Conservation (phyloP, 2,888 invertebrate genomes). For the Mechanitis messenoides region DNA sequence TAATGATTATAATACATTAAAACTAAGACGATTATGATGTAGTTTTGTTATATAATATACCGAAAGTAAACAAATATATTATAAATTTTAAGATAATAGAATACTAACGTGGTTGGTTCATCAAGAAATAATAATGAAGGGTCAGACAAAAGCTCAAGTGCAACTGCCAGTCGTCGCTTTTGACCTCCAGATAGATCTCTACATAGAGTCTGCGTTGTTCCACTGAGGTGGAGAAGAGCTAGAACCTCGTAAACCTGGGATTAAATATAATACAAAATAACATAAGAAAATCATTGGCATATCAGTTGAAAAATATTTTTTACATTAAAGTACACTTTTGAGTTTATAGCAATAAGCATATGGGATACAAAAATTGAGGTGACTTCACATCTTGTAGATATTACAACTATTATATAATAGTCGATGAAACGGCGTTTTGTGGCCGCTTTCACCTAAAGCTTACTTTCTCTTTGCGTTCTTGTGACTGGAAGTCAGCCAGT, state of each 20-base stretch:
- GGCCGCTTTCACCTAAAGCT: slow-evolving; percentile 29
- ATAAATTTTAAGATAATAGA: slow-evolving; percentile 2
- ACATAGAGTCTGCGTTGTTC: slow-evolving; percentile 81
- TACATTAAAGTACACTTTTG: not conserved
- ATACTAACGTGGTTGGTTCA: slow-evolving; percentile 87
- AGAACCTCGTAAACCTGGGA: slow-evolving; percentile 84
- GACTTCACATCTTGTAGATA: not conserved
- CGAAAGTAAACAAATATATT: not conserved
- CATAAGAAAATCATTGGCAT: no score
- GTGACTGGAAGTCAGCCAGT: slow-evolving; percentile 81
- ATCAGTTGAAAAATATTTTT: not conserved
- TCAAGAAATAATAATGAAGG: slow-evolving; percentile 92
- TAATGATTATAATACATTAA: no score
- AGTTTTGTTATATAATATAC: no score
- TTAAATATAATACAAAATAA: slow-evolving; percentile 6
- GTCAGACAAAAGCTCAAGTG: slow-evolving; percentile 89
- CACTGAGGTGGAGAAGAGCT: slow-evolving; percentile 82
- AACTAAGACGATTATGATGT: no score
- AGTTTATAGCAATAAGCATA: no score
- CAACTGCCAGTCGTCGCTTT: slow-evolving; percentile 87
- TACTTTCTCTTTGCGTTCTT: slow-evolving; percentile 84
- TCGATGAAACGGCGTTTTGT: slow-evolving; percentile 5
- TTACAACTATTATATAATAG: slow-evolving; percentile 5
- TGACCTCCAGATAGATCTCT: slow-evolving; percentile 90
- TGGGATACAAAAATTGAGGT: no score